phyloP scores from a whole-genome alignment of 2,888 invertebrate species.

The Hololepta plana region DNA sequence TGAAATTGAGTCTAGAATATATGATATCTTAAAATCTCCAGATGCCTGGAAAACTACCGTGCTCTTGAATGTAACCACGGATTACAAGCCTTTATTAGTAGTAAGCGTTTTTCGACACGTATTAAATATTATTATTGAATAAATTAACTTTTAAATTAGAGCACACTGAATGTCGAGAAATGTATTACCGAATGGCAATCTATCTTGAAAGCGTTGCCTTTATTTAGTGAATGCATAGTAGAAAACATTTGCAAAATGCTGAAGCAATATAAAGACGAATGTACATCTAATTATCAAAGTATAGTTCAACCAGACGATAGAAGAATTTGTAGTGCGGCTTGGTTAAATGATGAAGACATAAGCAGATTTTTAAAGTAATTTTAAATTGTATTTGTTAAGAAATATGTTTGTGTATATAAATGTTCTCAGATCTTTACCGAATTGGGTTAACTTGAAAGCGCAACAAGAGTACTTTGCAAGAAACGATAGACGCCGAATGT shows the following conservation, averaged over 20 bases:
- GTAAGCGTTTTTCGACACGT: slow-evolving; percentile 22
- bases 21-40: slow-evolving; percentile 51
- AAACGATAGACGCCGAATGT: slow-evolving; percentile 21
- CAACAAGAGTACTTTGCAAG: slow-evolving; percentile 26
- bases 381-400: slow-evolving; percentile 2
- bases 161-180: slow-evolving; percentile 52
- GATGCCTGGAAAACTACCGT: slow-evolving; percentile 66
- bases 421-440: slow-evolving; percentile 49
- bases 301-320: slow-evolving; percentile 66
- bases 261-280: slow-evolving; percentile 55
- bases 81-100: slow-evolving; percentile 45
- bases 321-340: slow-evolving; percentile 64
- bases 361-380: slow-evolving; percentile 70
- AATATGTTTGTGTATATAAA: neutral
- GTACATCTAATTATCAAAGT: slow-evolving; percentile 52
- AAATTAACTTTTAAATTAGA: slow-evolving; percentile 29
- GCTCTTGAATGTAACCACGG: slow-evolving; percentile 47
- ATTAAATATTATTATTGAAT: too few relatives aligned
- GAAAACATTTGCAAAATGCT: slow-evolving; percentile 52
- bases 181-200: slow-evolving; percentile 46
- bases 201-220: slow-evolving; percentile 50
- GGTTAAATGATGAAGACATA: slow-evolving; percentile 92
- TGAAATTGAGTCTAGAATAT: slow-evolving; percentile 43
- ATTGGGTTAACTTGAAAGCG: slow-evolving; percentile 50
- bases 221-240: slow-evolving; percentile 56